A percentile compares a stretch with the other conserved stretches of the same genome.
Evolutionary conservation across 2,888 invertebrate genomes (phyloP).

Genomic region (Leucophora obtusa): DNA sequence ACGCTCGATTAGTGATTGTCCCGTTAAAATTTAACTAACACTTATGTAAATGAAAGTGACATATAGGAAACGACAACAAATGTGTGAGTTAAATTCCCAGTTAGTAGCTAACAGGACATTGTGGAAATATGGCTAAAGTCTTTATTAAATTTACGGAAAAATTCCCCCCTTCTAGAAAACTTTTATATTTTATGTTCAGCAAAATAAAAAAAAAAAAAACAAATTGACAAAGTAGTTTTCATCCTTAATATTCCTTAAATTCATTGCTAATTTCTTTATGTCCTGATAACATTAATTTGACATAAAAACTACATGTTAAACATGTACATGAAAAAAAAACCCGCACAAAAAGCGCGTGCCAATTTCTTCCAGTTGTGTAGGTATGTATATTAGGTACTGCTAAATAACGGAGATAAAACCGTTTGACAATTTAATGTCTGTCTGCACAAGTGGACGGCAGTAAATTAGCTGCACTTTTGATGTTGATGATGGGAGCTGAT

Average conservation of each 20-base stretch:
- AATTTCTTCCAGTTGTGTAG: background rate
- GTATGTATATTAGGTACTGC: conserved; percentile 13
- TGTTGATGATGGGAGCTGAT: conserved; percentile 49
- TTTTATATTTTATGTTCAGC: background rate
- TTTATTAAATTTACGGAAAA: background rate
- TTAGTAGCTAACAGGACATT: no score
- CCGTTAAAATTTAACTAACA: no score
- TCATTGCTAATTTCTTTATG: conserved; percentile 55
- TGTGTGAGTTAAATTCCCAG: no score
- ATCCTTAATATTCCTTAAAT: conserved; percentile 51
- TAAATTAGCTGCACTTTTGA: conserved; percentile 71
- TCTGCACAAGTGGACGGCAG: conserved; percentile 57
- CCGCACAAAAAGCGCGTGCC: conserved; percentile 62
- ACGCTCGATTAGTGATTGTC: no score
- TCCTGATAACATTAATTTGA: conserved; percentile 61
- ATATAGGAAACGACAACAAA: no score
- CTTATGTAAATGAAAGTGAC: no score
- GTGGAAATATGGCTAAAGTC: no score
- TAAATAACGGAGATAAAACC: conserved; percentile 69
- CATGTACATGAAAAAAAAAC: conserved; percentile 45
- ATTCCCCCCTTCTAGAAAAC: background rate
- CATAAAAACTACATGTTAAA: conserved; percentile 63
- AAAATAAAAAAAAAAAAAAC: conserved; percentile 2
- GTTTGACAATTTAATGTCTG: conserved; percentile 76
- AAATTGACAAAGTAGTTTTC: conserved; percentile 54